phyloP scores from a whole-genome alignment of 2,797 vertebrate species.

The Macropus fuliginosus region DNA sequence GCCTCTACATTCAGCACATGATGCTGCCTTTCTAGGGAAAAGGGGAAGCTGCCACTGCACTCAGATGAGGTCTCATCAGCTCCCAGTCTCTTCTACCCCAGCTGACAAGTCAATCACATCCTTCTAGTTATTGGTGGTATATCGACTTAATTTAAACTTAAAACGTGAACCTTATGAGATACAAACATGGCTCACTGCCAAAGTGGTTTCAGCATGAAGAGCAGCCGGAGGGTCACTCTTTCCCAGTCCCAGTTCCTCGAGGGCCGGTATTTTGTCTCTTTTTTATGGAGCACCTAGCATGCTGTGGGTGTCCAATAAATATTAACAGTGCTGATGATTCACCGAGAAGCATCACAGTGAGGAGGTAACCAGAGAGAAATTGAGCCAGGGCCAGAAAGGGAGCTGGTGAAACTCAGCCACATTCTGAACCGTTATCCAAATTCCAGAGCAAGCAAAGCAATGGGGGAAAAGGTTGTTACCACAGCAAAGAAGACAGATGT shows the following conservation, averaged over 20 bases:
- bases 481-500: background rate
- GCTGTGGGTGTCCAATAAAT: slow-evolving; percentile 61
- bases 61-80: background rate
- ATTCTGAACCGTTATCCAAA: background rate
- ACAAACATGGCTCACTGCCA: background rate
- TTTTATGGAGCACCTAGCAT: background rate
- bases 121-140: background rate
- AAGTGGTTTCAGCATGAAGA: background rate
- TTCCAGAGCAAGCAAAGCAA: background rate
- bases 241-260: slow-evolving; percentile 31
- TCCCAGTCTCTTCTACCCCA: background rate
- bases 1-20: background rate
- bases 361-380: background rate
- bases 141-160: background rate
- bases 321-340: slow-evolving; percentile 54
- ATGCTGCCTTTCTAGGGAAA: background rate
- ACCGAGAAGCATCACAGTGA: slow-evolving; percentile 8
- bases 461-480: accelerated
- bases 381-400: slow-evolving; percentile 33
- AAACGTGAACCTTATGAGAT: background rate
- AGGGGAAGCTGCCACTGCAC: background rate
- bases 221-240: background rate
- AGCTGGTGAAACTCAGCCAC: background rate
- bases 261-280: slow-evolving; percentile 22
- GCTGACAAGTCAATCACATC: background rate